Evolutionary conservation across 2,888 invertebrate species (phyloP).

Genomic region (Phasia obesa): DNA sequence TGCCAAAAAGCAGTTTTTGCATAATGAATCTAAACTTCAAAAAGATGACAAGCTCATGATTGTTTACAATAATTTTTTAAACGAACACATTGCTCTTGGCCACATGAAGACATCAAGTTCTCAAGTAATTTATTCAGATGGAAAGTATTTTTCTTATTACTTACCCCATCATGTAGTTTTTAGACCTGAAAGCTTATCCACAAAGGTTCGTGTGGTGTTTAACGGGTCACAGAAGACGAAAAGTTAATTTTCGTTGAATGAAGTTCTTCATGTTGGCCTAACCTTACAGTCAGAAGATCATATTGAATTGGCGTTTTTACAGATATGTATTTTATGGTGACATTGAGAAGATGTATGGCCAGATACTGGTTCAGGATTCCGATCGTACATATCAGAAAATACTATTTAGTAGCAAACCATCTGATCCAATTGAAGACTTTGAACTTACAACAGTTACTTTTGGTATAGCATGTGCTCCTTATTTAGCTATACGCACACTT

Average conservation of each 20-base stretch:
- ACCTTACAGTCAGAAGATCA: not conserved
- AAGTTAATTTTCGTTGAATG: no score
- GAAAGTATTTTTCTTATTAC: no score
- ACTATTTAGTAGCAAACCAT: constrained; percentile 48
- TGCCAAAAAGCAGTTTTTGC: no score
- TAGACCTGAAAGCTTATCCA: no score
- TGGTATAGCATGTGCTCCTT: constrained; percentile 65
- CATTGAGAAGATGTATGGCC: constrained; percentile 24
- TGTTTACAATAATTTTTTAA: no score
- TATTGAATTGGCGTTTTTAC: constrained; percentile 25
- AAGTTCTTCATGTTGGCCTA: no score
- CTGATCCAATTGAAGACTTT: constrained; percentile 46
- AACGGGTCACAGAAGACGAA: no score
- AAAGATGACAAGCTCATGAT: no score
- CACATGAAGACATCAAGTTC: no score
- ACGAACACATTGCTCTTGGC: no score
- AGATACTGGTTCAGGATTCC: not conserved
- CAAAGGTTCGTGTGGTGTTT: not conserved
- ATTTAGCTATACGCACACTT: constrained; percentile 55
- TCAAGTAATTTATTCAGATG: no score
- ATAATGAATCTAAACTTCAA: no score
- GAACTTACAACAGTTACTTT: constrained; percentile 63
- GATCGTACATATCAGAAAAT: constrained; percentile 58
- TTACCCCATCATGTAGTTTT: not conserved
- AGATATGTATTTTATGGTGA: constrained; percentile 32